A percentile compares a stretch with the other conserved stretches of the same genome.
phyloP scores from a whole-genome alignment of 2,888 invertebrate genomes.

The Neria commutata region DNA sequence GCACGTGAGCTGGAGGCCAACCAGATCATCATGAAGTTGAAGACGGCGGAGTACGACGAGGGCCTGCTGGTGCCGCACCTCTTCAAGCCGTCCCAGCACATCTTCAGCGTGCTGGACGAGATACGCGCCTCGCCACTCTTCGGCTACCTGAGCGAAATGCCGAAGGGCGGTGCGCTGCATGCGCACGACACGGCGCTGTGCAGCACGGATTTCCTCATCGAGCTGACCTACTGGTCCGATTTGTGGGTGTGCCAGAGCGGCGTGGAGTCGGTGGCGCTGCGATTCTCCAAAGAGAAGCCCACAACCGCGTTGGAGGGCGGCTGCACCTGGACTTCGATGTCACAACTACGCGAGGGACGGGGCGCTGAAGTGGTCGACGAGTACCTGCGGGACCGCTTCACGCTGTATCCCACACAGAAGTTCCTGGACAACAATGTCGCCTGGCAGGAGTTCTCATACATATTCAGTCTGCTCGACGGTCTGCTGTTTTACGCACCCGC shows the following conservation, averaged over 20 bases:
- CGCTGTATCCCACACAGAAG: conserved; percentile 64
- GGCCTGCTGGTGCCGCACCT: conserved; percentile 65
- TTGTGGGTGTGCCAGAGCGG: conserved; percentile 62
- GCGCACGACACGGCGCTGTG: conserved; percentile 72
- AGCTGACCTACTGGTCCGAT: conserved; percentile 69
- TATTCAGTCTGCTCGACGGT: conserved; percentile 65
- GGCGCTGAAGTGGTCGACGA: conserved; percentile 62
- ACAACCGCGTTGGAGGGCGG: neutral
- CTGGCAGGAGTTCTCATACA: conserved; percentile 67
- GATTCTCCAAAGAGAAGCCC: conserved; percentile 43
- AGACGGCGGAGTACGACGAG: conserved; percentile 65
- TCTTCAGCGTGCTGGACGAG: conserved; percentile 67
- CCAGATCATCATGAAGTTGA: conserved; percentile 67
- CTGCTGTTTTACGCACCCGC: conserved; percentile 69
- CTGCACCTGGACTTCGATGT: conserved; percentile 47
- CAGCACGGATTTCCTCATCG: conserved; percentile 68
- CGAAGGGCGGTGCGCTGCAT: conserved; percentile 78
- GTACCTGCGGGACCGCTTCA: conserved; percentile 65
- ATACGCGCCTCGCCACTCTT: conserved; percentile 71
- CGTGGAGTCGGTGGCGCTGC: conserved; percentile 32
- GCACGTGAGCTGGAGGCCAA: conserved; percentile 65
- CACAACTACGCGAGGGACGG: conserved; percentile 38
- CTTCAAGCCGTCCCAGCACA: conserved; percentile 72
- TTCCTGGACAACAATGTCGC: conserved; percentile 66
- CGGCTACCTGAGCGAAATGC: conserved; percentile 70